Evolutionary conservation across 2,797 vertebrate species (phyloP).

Genomic region (Rhyacichthys aspro): DNA sequence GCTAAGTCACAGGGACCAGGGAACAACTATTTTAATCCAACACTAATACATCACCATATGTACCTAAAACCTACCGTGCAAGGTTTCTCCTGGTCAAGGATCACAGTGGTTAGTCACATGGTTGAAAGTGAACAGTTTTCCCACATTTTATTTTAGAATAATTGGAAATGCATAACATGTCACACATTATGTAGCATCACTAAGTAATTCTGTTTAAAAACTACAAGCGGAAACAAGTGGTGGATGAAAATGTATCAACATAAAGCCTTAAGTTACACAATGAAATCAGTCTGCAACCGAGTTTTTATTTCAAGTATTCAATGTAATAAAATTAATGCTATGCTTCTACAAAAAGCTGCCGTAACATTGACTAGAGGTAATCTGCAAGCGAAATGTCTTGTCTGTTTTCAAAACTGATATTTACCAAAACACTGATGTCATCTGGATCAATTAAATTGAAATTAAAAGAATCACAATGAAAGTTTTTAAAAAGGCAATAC

Average conservation of each 20-base stretch:
- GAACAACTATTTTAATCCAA: not conserved
- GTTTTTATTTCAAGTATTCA: not conserved
- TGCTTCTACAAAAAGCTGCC: conserved; percentile 1
- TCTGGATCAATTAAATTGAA: not conserved
- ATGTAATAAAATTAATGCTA: not conserved
- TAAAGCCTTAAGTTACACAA: not conserved
- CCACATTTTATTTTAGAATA: no score
- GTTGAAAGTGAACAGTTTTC: no score
- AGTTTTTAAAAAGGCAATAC: not conserved
- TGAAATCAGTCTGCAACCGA: not conserved
- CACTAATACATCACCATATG: not conserved
- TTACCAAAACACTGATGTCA: not conserved
- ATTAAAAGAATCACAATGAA: conserved; percentile 10
- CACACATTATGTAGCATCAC: no score
- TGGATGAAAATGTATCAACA: not conserved
- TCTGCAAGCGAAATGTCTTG: no score
- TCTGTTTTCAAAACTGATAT: no score
- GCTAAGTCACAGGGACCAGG: conserved; percentile 7
- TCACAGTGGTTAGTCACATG: no score
- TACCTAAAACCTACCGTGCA: not conserved
- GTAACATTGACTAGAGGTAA: not conserved
- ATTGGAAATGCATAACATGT: no score
- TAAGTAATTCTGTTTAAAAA: no score
- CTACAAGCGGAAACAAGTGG: not conserved
- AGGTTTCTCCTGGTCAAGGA: no score